phyloP scores from a whole-genome alignment of 2,113 vertebrate genomes.

The Triplophysa rosa region DNA sequence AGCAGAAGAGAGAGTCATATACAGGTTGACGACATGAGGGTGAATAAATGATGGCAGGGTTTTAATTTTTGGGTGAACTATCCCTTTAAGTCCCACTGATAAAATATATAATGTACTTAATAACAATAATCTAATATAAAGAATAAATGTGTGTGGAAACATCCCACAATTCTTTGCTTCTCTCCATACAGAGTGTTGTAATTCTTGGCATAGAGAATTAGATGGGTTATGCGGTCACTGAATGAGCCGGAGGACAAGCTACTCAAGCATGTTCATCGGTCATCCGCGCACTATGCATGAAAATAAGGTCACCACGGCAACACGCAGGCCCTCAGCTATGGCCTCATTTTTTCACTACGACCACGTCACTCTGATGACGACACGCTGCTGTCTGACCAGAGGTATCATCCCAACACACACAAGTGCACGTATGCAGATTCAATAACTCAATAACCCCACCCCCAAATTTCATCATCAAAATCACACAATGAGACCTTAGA shows the following conservation, averaged over 20 bases:
- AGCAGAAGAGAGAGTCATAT: too few species aligned
- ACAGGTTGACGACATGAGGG: too few species aligned
- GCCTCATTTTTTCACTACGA: slow-evolving; percentile 33
- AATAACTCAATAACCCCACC: background rate
- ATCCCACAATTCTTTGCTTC: background rate
- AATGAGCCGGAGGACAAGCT: slow-evolving; percentile 44
- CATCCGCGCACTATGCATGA: slow-evolving; percentile 47
- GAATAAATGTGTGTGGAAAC: background rate
- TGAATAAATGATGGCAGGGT: too few species aligned
- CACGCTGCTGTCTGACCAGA: slow-evolving; percentile 38
- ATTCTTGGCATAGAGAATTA: slow-evolving; percentile 6
- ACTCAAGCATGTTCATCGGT: slow-evolving; percentile 34
- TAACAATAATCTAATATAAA: background rate
- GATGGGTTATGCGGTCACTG: slow-evolving; percentile 37
- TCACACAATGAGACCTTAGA: too few species aligned
- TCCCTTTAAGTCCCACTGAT: too few species aligned
- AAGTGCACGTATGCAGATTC: slow-evolving; percentile 35
- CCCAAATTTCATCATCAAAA: background rate
- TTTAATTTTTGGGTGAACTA: too few species aligned
- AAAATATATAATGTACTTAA: too few species aligned
- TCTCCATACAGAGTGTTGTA: background rate
- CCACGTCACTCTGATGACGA: slow-evolving; percentile 42
- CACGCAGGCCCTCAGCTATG: slow-evolving; percentile 45
- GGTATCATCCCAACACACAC: slow-evolving; percentile 3
- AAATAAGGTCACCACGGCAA: slow-evolving; percentile 58